Conservation (phyloP, 92 coral and sea anemone species). For the Porites divaricata region DNA sequence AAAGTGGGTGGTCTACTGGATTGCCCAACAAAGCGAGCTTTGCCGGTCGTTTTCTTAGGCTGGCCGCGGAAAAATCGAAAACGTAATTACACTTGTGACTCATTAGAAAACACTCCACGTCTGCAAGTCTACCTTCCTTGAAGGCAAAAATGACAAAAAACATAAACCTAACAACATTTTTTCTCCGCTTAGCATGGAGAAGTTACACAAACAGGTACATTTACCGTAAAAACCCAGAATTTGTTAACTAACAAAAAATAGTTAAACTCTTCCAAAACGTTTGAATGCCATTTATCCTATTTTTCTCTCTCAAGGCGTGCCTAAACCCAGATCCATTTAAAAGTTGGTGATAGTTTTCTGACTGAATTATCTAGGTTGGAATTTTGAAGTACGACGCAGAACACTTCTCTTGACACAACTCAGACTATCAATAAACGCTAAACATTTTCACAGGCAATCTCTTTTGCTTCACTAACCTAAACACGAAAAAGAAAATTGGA, state of each 20-base stretch:
- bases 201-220: background rate
- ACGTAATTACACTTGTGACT: background rate
- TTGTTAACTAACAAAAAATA: constrained; percentile 1
- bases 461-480: background rate
- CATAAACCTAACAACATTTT: background rate
- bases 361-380: background rate
- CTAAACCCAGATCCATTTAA: background rate
- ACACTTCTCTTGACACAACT: background rate
- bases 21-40: background rate
- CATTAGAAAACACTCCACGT: background rate
- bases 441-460: background rate
- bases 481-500: background rate
- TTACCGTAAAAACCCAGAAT: background rate
- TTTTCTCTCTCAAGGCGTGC: background rate
- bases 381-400: background rate
- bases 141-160: background rate
- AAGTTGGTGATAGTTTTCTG: background rate
- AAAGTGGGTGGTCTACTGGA: no score
- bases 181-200: background rate
- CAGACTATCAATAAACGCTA: no score
- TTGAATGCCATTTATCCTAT: background rate
- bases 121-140: background rate
- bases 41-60: background rate
- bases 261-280: background rate
- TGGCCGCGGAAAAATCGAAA: background rate